Evolutionary conservation across 2,113 vertebrate species (phyloP).

Genomic region (Chloropsis hardwickii): DNA sequence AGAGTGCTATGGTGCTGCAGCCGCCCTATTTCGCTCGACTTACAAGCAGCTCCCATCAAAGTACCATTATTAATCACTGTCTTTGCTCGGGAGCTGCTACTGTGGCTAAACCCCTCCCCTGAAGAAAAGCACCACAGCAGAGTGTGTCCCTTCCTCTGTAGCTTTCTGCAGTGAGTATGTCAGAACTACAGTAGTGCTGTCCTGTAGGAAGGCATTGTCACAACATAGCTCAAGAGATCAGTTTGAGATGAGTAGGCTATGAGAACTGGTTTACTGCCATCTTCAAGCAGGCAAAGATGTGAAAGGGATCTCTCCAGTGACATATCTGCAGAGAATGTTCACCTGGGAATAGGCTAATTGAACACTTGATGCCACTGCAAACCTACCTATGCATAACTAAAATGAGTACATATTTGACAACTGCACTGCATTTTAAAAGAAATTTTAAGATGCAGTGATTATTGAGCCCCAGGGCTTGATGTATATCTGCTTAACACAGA

Average conservation of each 20-base stretch:
- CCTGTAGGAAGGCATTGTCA: not conserved
- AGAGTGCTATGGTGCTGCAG: not conserved
- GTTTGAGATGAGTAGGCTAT: not conserved
- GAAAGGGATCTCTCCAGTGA: constrained; percentile 39
- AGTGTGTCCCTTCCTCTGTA: not conserved
- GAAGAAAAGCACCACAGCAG: not conserved
- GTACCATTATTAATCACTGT: not conserved
- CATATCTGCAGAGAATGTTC: constrained; percentile 17
- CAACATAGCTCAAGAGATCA: not conserved
- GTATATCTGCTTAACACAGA: not conserved
- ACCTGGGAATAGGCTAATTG: constrained; percentile 37
- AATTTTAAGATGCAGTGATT: constrained; percentile 23
- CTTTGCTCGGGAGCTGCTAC: not conserved
- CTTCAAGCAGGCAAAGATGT: not conserved
- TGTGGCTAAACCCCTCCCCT: not conserved
- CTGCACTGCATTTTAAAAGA: constrained; percentile 16
- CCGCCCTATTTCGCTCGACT: accelerated
- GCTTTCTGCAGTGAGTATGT: not conserved
- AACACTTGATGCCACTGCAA: constrained; percentile 21
- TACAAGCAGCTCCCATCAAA: not conserved
- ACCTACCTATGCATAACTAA: constrained; percentile 39
- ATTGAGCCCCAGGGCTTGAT: not conserved
- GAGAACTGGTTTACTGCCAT: constrained; percentile 37
- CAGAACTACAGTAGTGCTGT: not conserved
- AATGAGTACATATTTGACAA: constrained; percentile 38